phyloP scores from a whole-genome alignment of 2,797 vertebrate genomes.

The Eidolon dupreanum region DNA sequence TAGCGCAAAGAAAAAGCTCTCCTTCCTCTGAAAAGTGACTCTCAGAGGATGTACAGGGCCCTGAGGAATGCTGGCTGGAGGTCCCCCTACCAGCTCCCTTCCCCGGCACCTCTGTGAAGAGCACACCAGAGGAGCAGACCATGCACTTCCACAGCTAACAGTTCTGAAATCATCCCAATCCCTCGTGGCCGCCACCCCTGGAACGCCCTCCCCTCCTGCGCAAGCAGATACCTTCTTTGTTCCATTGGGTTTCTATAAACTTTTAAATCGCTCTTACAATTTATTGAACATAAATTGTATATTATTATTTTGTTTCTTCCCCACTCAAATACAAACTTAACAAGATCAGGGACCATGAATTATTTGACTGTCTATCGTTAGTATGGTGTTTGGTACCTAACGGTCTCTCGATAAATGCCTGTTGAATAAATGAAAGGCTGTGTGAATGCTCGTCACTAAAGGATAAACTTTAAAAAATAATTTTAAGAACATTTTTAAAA shows the following conservation, averaged over 20 bases:
- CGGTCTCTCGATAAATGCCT: not conserved
- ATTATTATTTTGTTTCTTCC: not conserved
- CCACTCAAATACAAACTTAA: not conserved
- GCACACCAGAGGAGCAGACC: not conserved
- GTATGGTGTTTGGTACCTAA: not conserved
- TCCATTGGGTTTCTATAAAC: not conserved
- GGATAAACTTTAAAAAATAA: not conserved
- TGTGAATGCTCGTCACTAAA: not conserved
- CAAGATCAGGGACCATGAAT: slow-evolving; percentile 28
- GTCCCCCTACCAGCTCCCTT: not conserved
- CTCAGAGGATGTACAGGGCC: too few species aligned
- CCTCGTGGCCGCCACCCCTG: fast-evolving
- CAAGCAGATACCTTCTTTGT: not conserved
- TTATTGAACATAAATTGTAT: not conserved
- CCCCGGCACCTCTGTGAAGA: not conserved
- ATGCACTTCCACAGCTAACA: too few species aligned
- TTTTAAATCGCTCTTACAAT: not conserved
- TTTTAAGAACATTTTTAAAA: not conserved
- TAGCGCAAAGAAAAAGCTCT: not conserved
- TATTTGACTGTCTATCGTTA: not conserved
- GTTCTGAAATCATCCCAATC: not conserved
- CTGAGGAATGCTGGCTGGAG: too few species aligned
- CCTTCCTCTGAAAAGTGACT: not conserved
- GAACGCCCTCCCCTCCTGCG: fast-evolving
- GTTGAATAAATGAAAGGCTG: not conserved